phyloP scores from a whole-genome alignment of 2,888 invertebrate species.

The Cephalotes varians region DNA sequence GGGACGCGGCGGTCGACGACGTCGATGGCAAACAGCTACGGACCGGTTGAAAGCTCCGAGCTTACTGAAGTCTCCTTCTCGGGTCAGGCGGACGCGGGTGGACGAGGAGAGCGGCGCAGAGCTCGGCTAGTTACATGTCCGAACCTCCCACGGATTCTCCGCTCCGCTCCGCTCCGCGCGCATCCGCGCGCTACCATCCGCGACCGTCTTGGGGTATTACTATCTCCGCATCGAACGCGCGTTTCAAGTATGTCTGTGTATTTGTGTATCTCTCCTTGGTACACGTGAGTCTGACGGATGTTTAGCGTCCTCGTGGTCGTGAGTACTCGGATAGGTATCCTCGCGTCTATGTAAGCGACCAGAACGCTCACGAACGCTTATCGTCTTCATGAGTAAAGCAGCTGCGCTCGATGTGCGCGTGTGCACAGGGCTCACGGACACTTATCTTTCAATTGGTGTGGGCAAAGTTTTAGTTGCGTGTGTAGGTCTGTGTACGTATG shows the following conservation, averaged over 20 bases:
- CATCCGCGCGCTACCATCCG: constrained; percentile 38
- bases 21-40: constrained; percentile 34
- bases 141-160: constrained; percentile 53
- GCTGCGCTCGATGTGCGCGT: constrained; percentile 33
- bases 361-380: constrained; percentile 29
- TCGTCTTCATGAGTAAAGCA: constrained; percentile 46
- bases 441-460: constrained; percentile 30
- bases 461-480: constrained; percentile 6
- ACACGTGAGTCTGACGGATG: constrained; percentile 4
- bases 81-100: constrained; percentile 74
- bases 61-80: constrained; percentile 82
- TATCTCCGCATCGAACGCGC: constrained; percentile 35
- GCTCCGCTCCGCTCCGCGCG: constrained; percentile 31
- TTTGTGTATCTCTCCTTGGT: background rate
- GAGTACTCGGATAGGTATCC: background rate
- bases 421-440: constrained; percentile 18
- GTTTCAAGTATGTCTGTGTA: constrained; percentile 19
- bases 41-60: constrained; percentile 83
- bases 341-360: background rate
- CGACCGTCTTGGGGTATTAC: constrained; percentile 30
- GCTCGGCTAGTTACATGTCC: constrained; percentile 72
- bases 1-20: constrained; percentile 7
- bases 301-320: constrained; percentile 7
- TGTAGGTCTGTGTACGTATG: background rate
- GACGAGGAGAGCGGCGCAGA: constrained; percentile 69